phyloP scores from a whole-genome alignment of 2,113 vertebrate genomes.

The Callipepla californica region DNA sequence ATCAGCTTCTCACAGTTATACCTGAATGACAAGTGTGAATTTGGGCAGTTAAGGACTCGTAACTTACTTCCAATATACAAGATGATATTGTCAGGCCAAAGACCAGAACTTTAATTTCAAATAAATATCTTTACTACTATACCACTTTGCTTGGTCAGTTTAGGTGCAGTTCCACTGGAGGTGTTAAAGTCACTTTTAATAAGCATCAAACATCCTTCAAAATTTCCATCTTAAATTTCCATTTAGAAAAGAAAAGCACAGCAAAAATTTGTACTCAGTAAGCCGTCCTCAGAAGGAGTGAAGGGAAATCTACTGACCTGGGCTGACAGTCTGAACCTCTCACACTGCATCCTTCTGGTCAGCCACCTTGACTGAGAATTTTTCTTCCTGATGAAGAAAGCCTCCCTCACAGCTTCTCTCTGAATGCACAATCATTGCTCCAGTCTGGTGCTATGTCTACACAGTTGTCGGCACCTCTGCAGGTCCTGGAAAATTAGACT shows the following conservation, averaged over 20 bases:
- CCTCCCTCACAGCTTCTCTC: not conserved
- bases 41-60: not conserved
- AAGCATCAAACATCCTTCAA: not conserved
- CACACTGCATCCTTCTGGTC: not conserved
- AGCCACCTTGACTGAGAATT: not conserved
- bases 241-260: not conserved
- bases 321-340: not conserved
- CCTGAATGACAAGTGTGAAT: not conserved
- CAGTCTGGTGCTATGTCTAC: rapidly evolving
- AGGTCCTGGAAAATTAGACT: not conserved
- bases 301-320: not conserved
- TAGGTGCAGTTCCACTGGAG: not conserved
- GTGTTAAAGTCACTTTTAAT: not conserved
- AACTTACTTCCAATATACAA: not conserved
- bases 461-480: not conserved
- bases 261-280: not conserved
- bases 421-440: rapidly evolving
- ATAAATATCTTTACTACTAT: not conserved
- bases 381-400: not conserved
- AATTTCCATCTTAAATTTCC: not conserved
- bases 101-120: not conserved
- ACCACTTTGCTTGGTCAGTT: not conserved
- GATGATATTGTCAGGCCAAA: not conserved
- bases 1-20: not conserved
- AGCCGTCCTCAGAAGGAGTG: not conserved